These are phyloP conservation scores for Ruditapes philippinarum DNA, from an alignment of 1,140 invertebrate species.

Conservation along the genomic window DNA sequence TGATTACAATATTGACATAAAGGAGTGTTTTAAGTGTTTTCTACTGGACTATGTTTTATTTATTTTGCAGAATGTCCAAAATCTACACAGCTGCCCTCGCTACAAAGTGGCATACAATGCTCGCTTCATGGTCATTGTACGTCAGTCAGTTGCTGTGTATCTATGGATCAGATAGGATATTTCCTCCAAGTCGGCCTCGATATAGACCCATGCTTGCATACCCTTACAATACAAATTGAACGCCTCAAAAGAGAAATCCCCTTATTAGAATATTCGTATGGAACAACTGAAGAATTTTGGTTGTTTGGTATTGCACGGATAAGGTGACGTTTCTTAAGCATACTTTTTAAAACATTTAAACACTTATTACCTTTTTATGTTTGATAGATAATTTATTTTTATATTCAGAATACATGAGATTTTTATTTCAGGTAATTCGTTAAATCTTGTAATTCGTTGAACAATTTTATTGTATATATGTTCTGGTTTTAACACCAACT, in stretches of 20 bases:
- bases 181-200: not conserved
- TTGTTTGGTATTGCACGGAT: not conserved
- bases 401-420: too few relatives aligned
- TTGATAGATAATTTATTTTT: too few relatives aligned
- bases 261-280: constrained; percentile 52
- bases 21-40: too few relatives aligned
- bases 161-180: not conserved
- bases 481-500: too few relatives aligned
- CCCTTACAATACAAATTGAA: constrained; percentile 62
- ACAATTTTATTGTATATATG: too few relatives aligned
- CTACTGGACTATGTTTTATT: too few relatives aligned
- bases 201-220: constrained; percentile 61
- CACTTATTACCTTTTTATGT: too few relatives aligned
- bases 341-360: too few relatives aligned
- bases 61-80: not conserved
- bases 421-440: too few relatives aligned
- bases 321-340: not conserved
- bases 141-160: not conserved
- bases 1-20: too few relatives aligned
- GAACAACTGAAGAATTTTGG: constrained; percentile 30
- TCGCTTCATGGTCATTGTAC: not conserved
- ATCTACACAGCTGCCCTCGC: not conserved
- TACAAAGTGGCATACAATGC: not conserved
- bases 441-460: too few relatives aligned
- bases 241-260: constrained; percentile 4